Evolutionary conservation across 2,888 invertebrate species (phyloP).

Genomic region (Thumatha senex): DNA sequence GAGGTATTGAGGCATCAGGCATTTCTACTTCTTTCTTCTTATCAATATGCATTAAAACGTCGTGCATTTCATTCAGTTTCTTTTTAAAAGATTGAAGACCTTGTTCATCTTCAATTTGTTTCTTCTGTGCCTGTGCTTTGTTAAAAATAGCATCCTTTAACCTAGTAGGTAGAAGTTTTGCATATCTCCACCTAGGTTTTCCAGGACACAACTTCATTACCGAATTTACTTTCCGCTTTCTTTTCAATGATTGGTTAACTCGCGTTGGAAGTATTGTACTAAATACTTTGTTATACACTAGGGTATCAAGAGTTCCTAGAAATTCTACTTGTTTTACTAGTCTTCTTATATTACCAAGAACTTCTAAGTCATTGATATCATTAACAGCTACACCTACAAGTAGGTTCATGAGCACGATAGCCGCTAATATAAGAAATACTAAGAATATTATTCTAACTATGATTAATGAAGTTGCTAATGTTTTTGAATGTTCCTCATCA

Average conservation of each 20-base stretch:
- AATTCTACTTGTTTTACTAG: constrained; percentile 83
- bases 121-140: constrained; percentile 67
- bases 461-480: constrained; percentile 64
- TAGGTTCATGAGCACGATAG: constrained; percentile 84
- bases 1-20: constrained; percentile 19
- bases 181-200: constrained; percentile 55
- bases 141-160: constrained; percentile 70
- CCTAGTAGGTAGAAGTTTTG: constrained; percentile 60
- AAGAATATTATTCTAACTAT: constrained; percentile 79
- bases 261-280: constrained; percentile 60
- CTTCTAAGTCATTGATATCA: constrained; percentile 82
- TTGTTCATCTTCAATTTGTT: constrained; percentile 62
- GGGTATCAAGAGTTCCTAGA: constrained; percentile 75
- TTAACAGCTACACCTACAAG: constrained; percentile 84
- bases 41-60: constrained; percentile 53
- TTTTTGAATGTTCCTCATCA: constrained; percentile 64
- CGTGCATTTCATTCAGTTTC: constrained; percentile 66
- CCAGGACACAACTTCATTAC: constrained; percentile 67
- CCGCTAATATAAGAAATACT: constrained; percentile 78
- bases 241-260: constrained; percentile 59
- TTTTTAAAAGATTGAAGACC: constrained; percentile 55
- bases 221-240: constrained; percentile 60
- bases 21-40: constrained; percentile 27
- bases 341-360: constrained; percentile 80
- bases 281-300: constrained; percentile 74